phyloP scores from a whole-genome alignment of 2,113 vertebrate species.

The Corythaixoides concolor region DNA sequence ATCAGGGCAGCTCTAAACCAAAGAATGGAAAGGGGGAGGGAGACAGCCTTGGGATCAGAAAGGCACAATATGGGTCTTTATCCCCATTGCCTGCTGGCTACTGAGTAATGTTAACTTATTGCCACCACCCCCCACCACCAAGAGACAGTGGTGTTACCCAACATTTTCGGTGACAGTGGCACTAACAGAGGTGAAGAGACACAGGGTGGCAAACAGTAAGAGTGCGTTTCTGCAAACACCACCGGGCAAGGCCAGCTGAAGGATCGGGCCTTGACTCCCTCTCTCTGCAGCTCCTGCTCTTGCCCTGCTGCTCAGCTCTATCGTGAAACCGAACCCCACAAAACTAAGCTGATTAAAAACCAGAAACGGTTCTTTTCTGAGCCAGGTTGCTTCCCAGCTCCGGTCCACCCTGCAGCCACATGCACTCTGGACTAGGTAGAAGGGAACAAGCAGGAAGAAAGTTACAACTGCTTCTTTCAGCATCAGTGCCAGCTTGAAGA shows the following conservation, averaged over 20 bases:
- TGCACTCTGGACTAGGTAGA: background rate
- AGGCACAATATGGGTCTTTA: slow-evolving; percentile 15
- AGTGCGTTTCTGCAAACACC: background rate
- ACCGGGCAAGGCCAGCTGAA: background rate
- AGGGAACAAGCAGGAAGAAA: background rate
- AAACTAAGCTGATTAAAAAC: background rate
- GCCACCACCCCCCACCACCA: background rate
- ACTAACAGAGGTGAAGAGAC: background rate
- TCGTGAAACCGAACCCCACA: background rate
- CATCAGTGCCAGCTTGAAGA: background rate
- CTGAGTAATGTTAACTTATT: slow-evolving; percentile 22
- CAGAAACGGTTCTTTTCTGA: background rate
- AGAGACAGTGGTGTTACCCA: background rate
- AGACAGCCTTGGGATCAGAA: slow-evolving; percentile 30
- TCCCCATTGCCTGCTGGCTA: slow-evolving; percentile 4
- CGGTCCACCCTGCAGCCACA: background rate
- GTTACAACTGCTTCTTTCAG: background rate
- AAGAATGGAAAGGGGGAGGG: slow-evolving; percentile 12
- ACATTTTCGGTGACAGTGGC: no score
- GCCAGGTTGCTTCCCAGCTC: background rate
- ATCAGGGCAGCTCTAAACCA: slow-evolving; percentile 18
- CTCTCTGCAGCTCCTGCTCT: background rate
- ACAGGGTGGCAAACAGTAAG: background rate
- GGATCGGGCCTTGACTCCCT: background rate
- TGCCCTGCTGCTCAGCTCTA: background rate